Conservation (phyloP, 2,888 invertebrate species). For the Epirrhoe alternata region DNA sequence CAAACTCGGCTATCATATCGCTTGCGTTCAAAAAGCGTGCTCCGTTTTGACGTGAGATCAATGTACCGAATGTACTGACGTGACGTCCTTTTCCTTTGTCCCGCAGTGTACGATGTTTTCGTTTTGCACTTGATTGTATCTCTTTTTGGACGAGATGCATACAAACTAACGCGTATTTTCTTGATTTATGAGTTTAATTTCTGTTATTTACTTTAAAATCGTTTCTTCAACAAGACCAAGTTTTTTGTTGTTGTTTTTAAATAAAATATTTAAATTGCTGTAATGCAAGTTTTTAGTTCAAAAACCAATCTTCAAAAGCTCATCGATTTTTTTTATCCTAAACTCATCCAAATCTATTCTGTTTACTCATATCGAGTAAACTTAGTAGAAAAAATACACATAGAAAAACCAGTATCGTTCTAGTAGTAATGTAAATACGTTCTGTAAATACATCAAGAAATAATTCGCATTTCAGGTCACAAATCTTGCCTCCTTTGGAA, state of each 20-base stretch:
- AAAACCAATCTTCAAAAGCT: too few species aligned
- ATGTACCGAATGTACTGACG: conserved; percentile 47
- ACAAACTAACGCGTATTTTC: conserved; percentile 25
- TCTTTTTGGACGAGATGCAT: conserved; percentile 19
- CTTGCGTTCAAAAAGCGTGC: conserved; percentile 68
- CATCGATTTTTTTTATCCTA: too few species aligned
- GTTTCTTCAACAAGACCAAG: background rate
- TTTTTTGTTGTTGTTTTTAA: background rate
- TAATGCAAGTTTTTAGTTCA: too few species aligned
- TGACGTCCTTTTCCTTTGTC: conserved; percentile 44
- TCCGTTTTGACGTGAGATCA: conserved; percentile 62
- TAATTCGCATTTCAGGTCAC: conserved; percentile 78
- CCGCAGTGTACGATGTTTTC: conserved; percentile 30
- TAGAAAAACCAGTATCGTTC: conserved; percentile 46
- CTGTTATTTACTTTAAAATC: background rate
- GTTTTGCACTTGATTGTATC: conserved; percentile 32
- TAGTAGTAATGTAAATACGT: conserved; percentile 39
- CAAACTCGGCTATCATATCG: conserved; percentile 57
- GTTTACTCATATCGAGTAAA: too few species aligned
- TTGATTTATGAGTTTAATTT: conserved; percentile 28
- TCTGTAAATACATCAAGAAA: conserved; percentile 56
- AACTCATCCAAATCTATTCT: too few species aligned
- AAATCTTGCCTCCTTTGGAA: conserved; percentile 81
- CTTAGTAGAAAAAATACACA: conserved; percentile 35
- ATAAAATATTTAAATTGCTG: too few species aligned